Evolutionary conservation across 2,888 invertebrate species (phyloP).

Genomic region (Nasonovia ribisnigri): DNA sequence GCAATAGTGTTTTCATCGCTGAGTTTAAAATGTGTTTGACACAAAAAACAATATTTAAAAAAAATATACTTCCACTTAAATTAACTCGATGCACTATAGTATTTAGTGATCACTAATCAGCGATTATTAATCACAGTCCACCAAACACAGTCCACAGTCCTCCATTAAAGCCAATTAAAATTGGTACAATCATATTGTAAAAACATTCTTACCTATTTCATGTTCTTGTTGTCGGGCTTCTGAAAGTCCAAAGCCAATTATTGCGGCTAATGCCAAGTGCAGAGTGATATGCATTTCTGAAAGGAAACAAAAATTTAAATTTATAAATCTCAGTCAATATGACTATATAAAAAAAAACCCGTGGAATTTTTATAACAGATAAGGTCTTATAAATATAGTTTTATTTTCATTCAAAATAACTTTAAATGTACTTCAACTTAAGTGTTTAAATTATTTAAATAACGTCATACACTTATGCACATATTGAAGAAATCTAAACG

Average conservation of each 20-base stretch:
- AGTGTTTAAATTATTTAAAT: background rate
- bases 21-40: background rate
- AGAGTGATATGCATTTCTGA: constrained; percentile 34
- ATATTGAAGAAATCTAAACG: background rate
- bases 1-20: background rate
- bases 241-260: constrained; percentile 16
- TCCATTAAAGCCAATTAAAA: background rate
- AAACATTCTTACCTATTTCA: constrained; percentile 44
- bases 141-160: too few species aligned
- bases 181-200: background rate
- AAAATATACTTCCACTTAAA: background rate
- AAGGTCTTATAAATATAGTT: background rate
- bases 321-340: background rate
- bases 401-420: background rate
- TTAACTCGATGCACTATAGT: background rate
- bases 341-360: background rate
- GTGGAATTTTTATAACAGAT: background rate
- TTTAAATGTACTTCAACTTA: background rate
- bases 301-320: background rate
- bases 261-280: constrained; percentile 32
- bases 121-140: background rate
- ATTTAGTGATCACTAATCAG: background rate
- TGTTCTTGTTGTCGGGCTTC: constrained; percentile 52
- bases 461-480: background rate
- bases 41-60: background rate